Percentiles rank a stretch among this genome's conserved stretches.
These are phyloP conservation scores for Drosophila melanosoma DNA, from an alignment of 2,888 invertebrate genomes.

Conservation along the genomic window DNA sequence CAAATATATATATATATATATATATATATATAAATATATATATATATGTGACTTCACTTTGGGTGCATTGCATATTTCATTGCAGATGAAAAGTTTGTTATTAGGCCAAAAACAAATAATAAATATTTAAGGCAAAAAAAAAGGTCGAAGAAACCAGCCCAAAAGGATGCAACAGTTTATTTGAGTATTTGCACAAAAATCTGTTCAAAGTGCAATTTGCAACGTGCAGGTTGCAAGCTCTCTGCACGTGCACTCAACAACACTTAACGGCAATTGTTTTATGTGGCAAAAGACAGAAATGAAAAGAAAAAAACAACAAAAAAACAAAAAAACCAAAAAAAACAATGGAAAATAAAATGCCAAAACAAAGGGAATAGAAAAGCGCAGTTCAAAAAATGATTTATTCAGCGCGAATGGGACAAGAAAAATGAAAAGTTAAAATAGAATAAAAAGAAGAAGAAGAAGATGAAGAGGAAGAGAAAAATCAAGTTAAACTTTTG, in stretches of 20 bases:
- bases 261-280: conserved; percentile 80
- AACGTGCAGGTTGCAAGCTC: conserved; percentile 29
- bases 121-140: conserved; percentile 16
- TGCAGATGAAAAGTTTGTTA: neutral
- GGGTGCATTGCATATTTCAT: conserved; percentile 1
- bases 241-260: conserved; percentile 58
- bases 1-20: neutral
- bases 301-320: conserved; percentile 23
- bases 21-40: neutral
- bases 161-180: conserved; percentile 55
- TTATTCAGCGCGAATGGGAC: conserved; percentile 65
- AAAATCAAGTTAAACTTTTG: conserved; percentile 40
- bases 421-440: conserved; percentile 4
- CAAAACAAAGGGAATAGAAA: conserved; percentile 50
- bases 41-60: neutral
- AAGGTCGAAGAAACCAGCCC: neutral
- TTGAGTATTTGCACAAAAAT: conserved; percentile 6
- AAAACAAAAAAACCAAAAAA: conserved; percentile 29
- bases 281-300: conserved; percentile 38
- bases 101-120: neutral
- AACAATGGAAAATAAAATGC: conserved; percentile 37
- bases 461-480: conserved; percentile 14
- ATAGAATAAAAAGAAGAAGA: conserved; percentile 8
- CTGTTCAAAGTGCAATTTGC: conserved; percentile 30
- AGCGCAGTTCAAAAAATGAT: conserved; percentile 55